phyloP scores from a whole-genome alignment of 2,113 vertebrate genomes.

The Micromys minutus region DNA sequence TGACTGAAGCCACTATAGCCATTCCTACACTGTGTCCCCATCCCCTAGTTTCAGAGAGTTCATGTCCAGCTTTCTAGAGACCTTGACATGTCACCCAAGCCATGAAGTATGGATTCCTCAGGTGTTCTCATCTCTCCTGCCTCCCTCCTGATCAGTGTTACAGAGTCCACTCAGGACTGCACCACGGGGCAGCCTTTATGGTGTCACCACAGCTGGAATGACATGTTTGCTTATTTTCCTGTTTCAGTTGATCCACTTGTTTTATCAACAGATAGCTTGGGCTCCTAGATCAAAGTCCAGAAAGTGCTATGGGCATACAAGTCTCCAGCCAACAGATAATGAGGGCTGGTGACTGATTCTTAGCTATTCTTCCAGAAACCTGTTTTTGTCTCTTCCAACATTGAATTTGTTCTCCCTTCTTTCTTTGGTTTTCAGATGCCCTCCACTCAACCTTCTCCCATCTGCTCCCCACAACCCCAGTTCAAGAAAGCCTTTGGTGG shows the following conservation, averaged over 20 bases:
- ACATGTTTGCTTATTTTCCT: slow-evolving; percentile 2
- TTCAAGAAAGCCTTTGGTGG: background rate
- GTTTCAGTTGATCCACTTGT: background rate
- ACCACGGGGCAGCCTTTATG: background rate
- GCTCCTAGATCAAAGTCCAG: slow-evolving; percentile 12
- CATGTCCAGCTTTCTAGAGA: background rate
- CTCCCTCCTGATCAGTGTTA: background rate
- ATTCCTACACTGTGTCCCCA: background rate
- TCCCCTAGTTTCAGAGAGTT: background rate
- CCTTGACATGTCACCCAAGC: background rate
- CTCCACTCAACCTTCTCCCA: background rate
- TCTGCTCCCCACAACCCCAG: background rate
- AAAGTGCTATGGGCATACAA: background rate
- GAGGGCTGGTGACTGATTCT: background rate
- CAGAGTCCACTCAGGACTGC: background rate
- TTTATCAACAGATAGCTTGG: slow-evolving; percentile 19
- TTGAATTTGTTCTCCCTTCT: background rate
- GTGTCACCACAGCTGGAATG: background rate
- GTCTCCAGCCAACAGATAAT: background rate
- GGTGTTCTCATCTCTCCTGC: background rate
- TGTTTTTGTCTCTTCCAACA: background rate
- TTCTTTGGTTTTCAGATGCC: background rate
- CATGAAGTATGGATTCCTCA: background rate
- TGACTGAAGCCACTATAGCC: background rate
- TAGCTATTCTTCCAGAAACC: background rate